These are phyloP conservation scores for Suillia variegata DNA, from an alignment of 2,888 invertebrate genomes.

Conservation along the genomic window DNA sequence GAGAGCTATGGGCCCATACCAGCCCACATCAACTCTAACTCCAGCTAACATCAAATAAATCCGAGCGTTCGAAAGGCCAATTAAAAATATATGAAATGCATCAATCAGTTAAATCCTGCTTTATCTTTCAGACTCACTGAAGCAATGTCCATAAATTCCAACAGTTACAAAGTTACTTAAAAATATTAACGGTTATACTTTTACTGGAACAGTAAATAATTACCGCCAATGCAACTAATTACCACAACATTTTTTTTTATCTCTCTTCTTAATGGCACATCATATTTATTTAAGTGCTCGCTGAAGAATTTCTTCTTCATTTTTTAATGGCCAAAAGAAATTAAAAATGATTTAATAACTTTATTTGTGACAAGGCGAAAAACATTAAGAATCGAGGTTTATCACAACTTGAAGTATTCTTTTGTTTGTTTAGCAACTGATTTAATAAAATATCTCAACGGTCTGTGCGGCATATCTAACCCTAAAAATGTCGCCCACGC, in stretches of 20 bases:
- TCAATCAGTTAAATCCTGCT: no score
- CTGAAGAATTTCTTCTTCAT: no score
- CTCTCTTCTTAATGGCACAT: slow-evolving; percentile 1
- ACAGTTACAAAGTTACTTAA: neutral
- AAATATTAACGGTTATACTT: no score
- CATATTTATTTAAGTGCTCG: neutral
- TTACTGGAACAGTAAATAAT: neutral
- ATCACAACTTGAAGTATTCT: neutral
- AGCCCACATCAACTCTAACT: no score
- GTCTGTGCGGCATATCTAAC: no score
- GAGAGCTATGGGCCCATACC: no score
- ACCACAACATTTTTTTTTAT: no score
- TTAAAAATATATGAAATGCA: no score
- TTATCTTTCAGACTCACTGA: no score
- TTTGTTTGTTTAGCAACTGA: neutral
- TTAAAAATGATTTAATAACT: neutral
- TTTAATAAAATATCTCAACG: slow-evolving; percentile 3
- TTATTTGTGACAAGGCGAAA: neutral
- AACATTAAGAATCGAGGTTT: neutral
- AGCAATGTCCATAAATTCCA: neutral
- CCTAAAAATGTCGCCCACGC: neutral
- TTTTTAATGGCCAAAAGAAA: neutral
- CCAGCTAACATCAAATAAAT: no score
- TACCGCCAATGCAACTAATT: neutral
- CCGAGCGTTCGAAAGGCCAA: no score